Evolutionary conservation across 2,113 vertebrate genomes (phyloP), one percentile per base, ranked within the genome.

Genomic region (Syngnathus scovelli): DNA sequence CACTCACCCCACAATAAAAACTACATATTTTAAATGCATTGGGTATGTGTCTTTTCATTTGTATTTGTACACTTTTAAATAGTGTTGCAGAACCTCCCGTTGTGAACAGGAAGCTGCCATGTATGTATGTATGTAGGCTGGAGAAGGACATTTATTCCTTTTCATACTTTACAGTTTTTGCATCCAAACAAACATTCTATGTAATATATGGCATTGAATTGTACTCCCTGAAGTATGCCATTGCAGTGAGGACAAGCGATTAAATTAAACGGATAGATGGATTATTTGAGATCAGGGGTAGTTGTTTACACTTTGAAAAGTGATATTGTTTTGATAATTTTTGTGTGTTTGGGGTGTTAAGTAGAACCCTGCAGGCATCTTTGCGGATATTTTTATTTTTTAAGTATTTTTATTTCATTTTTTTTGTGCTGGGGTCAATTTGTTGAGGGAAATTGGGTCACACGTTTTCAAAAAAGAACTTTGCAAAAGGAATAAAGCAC

Each of bases 1-100:
- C 27, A 21, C 46, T 68, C 37, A 18, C 67, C 61, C 77, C 69
- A 60, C 70, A 89, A 86, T 88, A 87, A 89, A 89, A 51, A 78
- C 23, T 70, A 81, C 78, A 72, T 84, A 88, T 87, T 85, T 85
- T 76, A 83, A 85, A 60, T 27, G 12, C 19, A 56, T 69, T 76
- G n/a, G 10, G 55, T 33, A 21, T 61, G 5, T 12, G 10, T 55
- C 52, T 52, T 18, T 55, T 54, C 1, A 54, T 54, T 4, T 4
- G 1, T 55, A 13, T 6, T 27, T 27, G 5, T 23, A n/a, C 49
- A 52, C 19, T 9, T 19, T 49, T 9, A 10, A 52, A 52, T 52
- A 23, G 21, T 27, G 21, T 55, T 55, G 12, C 4, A 13, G 52
- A 55, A 23, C 12, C 21, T 1, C 23, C 4, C 5, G 0, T 27